Conservation (phyloP, 2,888 invertebrate genomes). For the Dorcus hopei region DNA sequence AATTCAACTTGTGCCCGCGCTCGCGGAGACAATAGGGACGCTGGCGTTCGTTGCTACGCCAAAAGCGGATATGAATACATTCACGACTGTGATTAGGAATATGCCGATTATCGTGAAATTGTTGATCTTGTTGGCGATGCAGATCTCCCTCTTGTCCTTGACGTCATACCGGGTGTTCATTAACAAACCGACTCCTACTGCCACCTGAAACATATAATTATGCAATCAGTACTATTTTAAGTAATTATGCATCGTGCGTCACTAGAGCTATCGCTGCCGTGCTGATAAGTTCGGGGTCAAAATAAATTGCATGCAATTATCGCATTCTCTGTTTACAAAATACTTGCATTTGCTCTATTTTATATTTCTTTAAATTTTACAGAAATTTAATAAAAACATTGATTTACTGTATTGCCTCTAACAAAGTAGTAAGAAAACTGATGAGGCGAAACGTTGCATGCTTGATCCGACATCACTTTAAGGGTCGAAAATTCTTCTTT, state of each 20-base stretch:
- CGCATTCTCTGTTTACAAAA: background rate
- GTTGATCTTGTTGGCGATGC: conserved; percentile 75
- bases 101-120: conserved; percentile 81
- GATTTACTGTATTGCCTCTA: too few relatives aligned
- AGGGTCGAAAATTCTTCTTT: too few relatives aligned
- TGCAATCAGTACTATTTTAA: background rate
- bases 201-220: conserved; percentile 55
- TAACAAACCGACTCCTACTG: conserved; percentile 78
- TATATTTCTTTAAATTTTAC: too few relatives aligned
- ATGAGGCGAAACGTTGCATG: too few relatives aligned
- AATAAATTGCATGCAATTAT: background rate
- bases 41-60: conserved; percentile 59
- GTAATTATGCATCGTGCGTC: background rate
- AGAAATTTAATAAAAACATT: too few relatives aligned
- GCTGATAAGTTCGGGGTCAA: background rate
- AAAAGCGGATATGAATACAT: conserved; percentile 87
- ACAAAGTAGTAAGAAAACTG: too few relatives aligned
- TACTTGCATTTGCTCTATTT: background rate
- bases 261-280: background rate
- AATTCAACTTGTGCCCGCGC: background rate
- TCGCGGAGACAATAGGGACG: background rate
- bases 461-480: too few relatives aligned
- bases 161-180: conserved; percentile 81
- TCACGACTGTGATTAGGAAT: conserved; percentile 81
- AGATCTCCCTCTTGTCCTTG: conserved; percentile 68